phyloP scores from a whole-genome alignment of 2,888 invertebrate genomes.

The Diloba caeruleocephala region DNA sequence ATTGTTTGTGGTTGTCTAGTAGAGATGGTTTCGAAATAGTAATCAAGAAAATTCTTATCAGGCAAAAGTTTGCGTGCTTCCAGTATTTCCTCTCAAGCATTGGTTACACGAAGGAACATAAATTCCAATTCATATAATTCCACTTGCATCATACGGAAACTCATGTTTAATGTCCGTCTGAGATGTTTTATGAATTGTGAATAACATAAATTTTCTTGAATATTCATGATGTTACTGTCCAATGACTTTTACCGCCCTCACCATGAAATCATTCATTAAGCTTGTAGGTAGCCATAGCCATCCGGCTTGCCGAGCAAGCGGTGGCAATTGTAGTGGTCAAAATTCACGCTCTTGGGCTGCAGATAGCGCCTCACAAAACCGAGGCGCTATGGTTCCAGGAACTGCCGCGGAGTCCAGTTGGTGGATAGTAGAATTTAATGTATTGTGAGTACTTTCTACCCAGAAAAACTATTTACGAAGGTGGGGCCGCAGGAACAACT shows the following conservation, averaged over 20 bases:
- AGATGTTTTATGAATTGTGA: too few relatives aligned
- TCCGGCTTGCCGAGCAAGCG: too few relatives aligned
- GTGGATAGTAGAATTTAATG: too few relatives aligned
- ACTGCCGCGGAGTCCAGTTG: too few relatives aligned
- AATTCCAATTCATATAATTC: neutral
- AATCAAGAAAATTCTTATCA: slow-evolving; percentile 1
- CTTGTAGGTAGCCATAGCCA: too few relatives aligned
- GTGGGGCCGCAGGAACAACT: too few relatives aligned
- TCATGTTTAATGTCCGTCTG: neutral
- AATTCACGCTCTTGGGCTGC: too few relatives aligned
- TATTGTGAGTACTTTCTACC: too few relatives aligned
- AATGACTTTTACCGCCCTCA: neutral
- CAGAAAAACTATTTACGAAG: too few relatives aligned
- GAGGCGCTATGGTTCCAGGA: too few relatives aligned
- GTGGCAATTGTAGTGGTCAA: too few relatives aligned
- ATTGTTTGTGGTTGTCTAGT: slow-evolving; percentile 10
- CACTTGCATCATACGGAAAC: neutral
- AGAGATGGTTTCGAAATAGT: slow-evolving; percentile 3
- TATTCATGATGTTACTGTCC: neutral
- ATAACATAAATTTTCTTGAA: slow-evolving; percentile 1
- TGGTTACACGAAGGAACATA: neutral
- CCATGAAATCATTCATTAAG: neutral
- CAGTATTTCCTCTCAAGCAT: neutral
- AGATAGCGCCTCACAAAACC: too few relatives aligned
- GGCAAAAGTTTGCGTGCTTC: neutral